A percentile compares a stretch with the other conserved stretches of the same genome.
Conservation (phyloP, 1,140 invertebrate genomes). For the Trachelipus rathkii region DNA sequence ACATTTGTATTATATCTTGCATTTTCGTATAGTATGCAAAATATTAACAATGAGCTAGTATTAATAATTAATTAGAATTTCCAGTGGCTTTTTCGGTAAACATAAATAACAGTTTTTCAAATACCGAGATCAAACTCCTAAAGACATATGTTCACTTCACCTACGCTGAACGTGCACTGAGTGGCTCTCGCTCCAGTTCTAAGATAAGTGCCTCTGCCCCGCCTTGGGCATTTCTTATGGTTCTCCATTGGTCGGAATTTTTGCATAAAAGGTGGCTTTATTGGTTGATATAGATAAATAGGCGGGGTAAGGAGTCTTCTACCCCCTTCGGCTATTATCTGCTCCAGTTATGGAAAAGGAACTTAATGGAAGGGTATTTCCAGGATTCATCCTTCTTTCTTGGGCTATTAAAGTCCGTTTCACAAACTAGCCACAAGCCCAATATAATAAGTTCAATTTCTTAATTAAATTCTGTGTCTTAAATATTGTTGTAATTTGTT, state of each 20-base stretch:
- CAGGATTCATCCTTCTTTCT: too few species aligned
- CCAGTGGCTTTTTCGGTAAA: background rate
- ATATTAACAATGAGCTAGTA: background rate
- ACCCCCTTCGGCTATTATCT: background rate
- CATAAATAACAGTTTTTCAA: background rate
- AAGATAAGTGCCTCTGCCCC: background rate
- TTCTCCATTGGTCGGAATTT: background rate
- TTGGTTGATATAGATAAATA: background rate
- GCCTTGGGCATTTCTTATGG: background rate
- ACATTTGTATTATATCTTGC: conserved; percentile 1
- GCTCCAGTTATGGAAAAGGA: conserved; percentile 2
- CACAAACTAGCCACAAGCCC: too few species aligned
- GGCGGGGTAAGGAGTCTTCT: background rate
- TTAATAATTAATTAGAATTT: background rate
- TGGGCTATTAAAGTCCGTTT: too few species aligned
- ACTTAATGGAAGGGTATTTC: background rate
- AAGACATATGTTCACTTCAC: background rate
- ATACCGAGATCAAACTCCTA: background rate
- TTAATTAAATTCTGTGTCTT: too few species aligned
- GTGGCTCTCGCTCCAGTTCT: background rate
- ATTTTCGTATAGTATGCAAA: background rate
- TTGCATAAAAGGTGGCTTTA: background rate
- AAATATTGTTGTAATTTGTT: too few species aligned
- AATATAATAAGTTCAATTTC: too few species aligned
- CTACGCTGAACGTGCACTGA: background rate